phyloP scores from a whole-genome alignment of 2,888 invertebrate genomes.

The Vandiemenella viatica region DNA sequence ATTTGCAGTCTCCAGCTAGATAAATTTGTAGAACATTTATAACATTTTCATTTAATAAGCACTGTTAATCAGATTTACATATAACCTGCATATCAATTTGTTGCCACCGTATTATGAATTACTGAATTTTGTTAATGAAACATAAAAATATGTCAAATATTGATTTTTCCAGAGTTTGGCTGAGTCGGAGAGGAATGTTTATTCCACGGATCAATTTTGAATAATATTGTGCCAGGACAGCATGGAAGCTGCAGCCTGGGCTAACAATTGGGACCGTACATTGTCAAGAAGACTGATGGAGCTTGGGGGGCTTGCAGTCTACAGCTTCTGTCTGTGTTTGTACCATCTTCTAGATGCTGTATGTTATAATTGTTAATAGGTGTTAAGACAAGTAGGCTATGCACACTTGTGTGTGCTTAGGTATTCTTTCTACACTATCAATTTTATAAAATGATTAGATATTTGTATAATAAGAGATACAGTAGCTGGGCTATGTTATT shows the following conservation, averaged over 20 bases:
- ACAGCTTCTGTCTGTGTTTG: not conserved
- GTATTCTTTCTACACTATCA: no score
- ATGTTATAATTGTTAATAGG: not conserved
- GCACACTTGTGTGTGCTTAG: no score
- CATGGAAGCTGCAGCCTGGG: not conserved
- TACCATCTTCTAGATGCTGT: not conserved
- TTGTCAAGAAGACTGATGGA: not conserved
- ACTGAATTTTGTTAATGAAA: not conserved
- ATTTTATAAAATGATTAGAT: no score
- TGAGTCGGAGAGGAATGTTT: slow-evolving; percentile 31
- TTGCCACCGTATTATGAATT: no score
- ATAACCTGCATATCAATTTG: no score
- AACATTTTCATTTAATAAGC: not conserved
- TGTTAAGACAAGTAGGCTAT: not conserved
- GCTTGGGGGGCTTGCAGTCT: no score
- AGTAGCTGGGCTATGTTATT: no score
- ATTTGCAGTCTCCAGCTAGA: not conserved
- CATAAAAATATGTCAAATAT: slow-evolving; percentile 4
- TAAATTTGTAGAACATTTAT: not conserved
- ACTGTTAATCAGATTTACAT: not conserved
- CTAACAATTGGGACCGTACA: not conserved
- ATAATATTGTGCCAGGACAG: slow-evolving; percentile 5
- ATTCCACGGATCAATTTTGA: slow-evolving; percentile 14
- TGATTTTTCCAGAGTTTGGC: slow-evolving; percentile 47
- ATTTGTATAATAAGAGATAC: no score